These are phyloP conservation scores for Crotalus horridus DNA, from an alignment of 2,113 vertebrate genomes.

Conservation along the genomic window DNA sequence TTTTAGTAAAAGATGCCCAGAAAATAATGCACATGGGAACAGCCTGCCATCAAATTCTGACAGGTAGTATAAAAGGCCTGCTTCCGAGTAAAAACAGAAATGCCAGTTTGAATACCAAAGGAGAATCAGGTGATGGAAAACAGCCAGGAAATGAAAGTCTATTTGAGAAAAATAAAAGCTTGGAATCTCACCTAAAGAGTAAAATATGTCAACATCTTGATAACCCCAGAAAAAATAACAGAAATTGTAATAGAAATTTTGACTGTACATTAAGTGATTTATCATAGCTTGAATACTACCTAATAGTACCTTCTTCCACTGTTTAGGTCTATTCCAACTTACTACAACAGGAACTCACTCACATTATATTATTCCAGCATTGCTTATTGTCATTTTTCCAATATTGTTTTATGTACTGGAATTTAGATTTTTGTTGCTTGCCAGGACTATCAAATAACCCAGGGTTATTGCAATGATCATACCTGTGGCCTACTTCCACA, in stretches of 20 bases:
- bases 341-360: background rate
- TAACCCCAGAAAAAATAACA: background rate
- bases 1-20: background rate
- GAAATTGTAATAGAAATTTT: background rate
- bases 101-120: background rate
- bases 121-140: background rate
- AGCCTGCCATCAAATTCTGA: background rate
- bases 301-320: background rate
- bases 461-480: background rate
- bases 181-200: background rate
- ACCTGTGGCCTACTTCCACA: background rate
- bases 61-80: background rate
- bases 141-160: background rate
- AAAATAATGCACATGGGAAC: background rate
- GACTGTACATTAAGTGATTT: background rate
- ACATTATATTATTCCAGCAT: background rate
- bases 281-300: background rate
- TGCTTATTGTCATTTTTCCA: background rate
- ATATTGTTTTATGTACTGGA: background rate
- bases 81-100: background rate
- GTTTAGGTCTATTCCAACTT: background rate
- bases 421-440: background rate
- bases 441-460: background rate
- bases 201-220: background rate
- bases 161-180: background rate